These are phyloP conservation scores for Mechanitis messenoides DNA, from an alignment of 2,888 invertebrate species.

Conservation along the genomic window DNA sequence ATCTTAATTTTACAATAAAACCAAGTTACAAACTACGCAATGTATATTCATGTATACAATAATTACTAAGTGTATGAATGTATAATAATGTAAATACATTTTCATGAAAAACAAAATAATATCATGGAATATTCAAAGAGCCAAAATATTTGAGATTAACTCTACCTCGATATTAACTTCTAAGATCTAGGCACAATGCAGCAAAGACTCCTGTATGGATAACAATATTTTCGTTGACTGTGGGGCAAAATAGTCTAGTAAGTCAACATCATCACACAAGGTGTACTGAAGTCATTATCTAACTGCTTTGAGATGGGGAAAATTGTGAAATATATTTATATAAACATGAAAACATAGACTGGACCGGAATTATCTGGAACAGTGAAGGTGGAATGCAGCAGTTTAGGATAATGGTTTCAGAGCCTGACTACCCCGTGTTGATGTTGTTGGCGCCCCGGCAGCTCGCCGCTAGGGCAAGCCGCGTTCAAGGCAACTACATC, in stretches of 20 bases:
- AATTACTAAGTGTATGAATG: conserved; percentile 71
- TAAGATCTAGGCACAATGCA: conserved; percentile 78
- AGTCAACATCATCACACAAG: conserved; percentile 64
- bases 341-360: conserved; percentile 17
- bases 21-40: conserved; percentile 76
- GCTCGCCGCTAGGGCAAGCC: conserved; percentile 55
- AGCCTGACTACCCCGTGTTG: conserved; percentile 45
- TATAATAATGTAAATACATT: conserved; percentile 76
- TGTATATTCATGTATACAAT: conserved; percentile 75
- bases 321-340: conserved; percentile 11
- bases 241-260: conserved; percentile 61
- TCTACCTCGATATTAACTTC: conserved; percentile 77
- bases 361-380: conserved; percentile 13
- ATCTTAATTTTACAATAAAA: conserved; percentile 73
- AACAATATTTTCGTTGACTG: conserved; percentile 74
- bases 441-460: conserved; percentile 57
- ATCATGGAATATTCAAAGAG: conserved; percentile 77
- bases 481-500: conserved; percentile 70
- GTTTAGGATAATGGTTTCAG: conserved; percentile 53
- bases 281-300: conserved; percentile 53
- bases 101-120: conserved; percentile 75
- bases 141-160: conserved; percentile 76
- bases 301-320: conserved; percentile 40
- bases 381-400: conserved; percentile 32
- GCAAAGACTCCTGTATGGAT: conserved; percentile 77